phyloP scores from a whole-genome alignment of 2,888 invertebrate species.

The Acanthosepion esculentum region DNA sequence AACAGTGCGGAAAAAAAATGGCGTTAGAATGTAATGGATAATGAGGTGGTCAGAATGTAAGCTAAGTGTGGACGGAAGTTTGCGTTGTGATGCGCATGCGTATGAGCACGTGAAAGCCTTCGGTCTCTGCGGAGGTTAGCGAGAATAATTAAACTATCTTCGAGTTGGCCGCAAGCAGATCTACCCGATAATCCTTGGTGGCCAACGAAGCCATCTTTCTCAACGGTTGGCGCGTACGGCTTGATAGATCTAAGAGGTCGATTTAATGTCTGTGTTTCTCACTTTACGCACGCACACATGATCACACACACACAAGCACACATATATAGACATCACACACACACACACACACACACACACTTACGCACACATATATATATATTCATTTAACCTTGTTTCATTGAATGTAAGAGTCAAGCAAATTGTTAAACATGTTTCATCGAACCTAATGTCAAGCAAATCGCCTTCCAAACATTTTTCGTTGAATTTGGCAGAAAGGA shows the following conservation, averaged over 20 bases:
- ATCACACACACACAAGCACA: too few species aligned
- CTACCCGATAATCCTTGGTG: not conserved
- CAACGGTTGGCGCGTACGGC: not conserved
- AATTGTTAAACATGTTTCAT: too few species aligned
- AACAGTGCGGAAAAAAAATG: not conserved
- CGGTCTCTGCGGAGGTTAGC: not conserved
- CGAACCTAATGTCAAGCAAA: too few species aligned
- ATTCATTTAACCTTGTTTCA: too few species aligned
- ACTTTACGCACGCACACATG: not conserved
- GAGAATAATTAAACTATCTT: constrained; percentile 33
- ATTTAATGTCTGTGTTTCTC: not conserved
- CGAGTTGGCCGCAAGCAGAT: not conserved
- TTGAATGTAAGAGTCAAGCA: too few species aligned
- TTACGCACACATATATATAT: too few species aligned
- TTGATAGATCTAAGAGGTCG: not conserved
- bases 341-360: not conserved
- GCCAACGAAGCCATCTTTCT: constrained; percentile 1
- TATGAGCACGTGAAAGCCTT: not conserved
- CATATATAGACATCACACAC: not conserved
- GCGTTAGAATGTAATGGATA: not conserved
- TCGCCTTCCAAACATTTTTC: too few species aligned
- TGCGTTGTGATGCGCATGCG: not conserved
- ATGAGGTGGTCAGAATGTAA: not conserved
- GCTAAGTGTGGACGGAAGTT: not conserved
- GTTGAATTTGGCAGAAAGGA: too few species aligned